phyloP scores from a whole-genome alignment of 1,140 invertebrate genomes.

The Bombus fervidus region DNA sequence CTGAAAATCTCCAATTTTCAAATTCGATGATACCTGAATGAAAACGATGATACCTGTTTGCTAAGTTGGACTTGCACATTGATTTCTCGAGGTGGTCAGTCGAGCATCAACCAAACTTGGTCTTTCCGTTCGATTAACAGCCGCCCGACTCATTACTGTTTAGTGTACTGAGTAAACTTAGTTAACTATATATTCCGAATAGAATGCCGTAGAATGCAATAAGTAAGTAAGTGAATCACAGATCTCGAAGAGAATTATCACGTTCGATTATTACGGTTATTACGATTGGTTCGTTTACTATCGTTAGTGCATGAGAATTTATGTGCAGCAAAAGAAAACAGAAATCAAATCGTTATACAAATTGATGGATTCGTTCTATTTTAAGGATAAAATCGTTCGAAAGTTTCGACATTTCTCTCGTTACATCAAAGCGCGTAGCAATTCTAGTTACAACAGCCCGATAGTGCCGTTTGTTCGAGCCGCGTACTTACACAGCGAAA shows the following conservation, averaged over 20 bases:
- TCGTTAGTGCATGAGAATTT: background rate
- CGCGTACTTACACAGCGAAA: background rate
- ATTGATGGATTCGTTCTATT: background rate
- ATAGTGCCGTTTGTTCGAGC: background rate
- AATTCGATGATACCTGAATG: background rate
- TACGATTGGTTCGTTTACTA: background rate
- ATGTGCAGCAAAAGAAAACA: background rate
- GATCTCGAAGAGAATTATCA: background rate
- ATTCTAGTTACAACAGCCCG: background rate
- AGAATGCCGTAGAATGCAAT: conserved; percentile 20
- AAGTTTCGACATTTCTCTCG: background rate
- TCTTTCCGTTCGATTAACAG: background rate
- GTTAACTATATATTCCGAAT: conserved; percentile 32
- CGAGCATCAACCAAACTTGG: conserved; percentile 4
- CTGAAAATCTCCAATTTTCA: background rate
- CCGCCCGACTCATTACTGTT: conserved; percentile 9
- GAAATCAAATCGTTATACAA: too few relatives aligned
- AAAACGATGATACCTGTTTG: background rate
- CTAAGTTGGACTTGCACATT: conserved; percentile 5
- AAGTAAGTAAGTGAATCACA: conserved; percentile 1
- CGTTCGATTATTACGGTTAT: background rate
- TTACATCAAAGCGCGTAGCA: conserved; percentile 9
- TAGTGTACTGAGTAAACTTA: conserved; percentile 14
- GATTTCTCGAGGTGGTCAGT: conserved; percentile 38
- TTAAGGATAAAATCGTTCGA: background rate